These are phyloP conservation scores for Umimayanthus chanpuru DNA, from an alignment of 92 coral and sea anemone genomes.

Conservation along the genomic window DNA sequence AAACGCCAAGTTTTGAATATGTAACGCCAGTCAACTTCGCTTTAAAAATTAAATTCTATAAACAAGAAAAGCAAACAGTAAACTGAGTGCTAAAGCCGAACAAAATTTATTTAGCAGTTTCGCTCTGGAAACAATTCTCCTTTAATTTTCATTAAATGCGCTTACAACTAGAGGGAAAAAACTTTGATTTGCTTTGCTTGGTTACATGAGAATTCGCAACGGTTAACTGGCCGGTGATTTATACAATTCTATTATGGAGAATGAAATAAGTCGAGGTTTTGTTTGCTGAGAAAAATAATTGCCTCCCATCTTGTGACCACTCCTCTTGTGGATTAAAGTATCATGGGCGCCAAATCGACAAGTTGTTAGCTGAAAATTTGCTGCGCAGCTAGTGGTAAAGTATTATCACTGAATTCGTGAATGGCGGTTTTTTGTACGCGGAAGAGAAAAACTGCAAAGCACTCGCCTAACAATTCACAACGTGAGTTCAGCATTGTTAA, in stretches of 20 bases:
- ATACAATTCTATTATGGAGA: slow-evolving; percentile 80
- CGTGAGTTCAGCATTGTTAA: slow-evolving; percentile 72
- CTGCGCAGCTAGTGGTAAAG: slow-evolving; percentile 50
- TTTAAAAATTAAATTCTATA: slow-evolving; percentile 90
- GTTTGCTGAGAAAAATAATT: slow-evolving; percentile 86
- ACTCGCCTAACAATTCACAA: slow-evolving; percentile 63
- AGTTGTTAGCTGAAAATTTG: slow-evolving; percentile 50
- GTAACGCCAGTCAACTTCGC: slow-evolving; percentile 71
- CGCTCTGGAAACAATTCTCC: slow-evolving; percentile 20
- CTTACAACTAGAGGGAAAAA: background rate
- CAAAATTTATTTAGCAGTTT: slow-evolving; percentile 52
- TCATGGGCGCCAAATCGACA: slow-evolving; percentile 35
- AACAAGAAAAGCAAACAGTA: slow-evolving; percentile 81
- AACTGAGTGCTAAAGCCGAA: slow-evolving; percentile 52
- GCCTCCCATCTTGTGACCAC: slow-evolving; percentile 64
- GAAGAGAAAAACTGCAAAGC: slow-evolving; percentile 49
- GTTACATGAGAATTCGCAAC: slow-evolving; percentile 78
- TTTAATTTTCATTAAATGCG: slow-evolving; percentile 33
- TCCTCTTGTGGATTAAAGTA: slow-evolving; percentile 57
- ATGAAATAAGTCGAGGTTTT: slow-evolving; percentile 72
- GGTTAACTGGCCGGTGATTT: slow-evolving; percentile 68
- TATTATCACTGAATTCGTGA: slow-evolving; percentile 38
- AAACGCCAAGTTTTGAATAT: slow-evolving; percentile 64
- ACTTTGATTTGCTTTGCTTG: slow-evolving; percentile 14
- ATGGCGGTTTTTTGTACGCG: slow-evolving; percentile 39